Percentiles rank a stretch among this genome's conserved stretches.
These are phyloP conservation scores for Buphagus erythrorhynchus DNA, from an alignment of 2,797 vertebrate genomes.

Conservation along the genomic window DNA sequence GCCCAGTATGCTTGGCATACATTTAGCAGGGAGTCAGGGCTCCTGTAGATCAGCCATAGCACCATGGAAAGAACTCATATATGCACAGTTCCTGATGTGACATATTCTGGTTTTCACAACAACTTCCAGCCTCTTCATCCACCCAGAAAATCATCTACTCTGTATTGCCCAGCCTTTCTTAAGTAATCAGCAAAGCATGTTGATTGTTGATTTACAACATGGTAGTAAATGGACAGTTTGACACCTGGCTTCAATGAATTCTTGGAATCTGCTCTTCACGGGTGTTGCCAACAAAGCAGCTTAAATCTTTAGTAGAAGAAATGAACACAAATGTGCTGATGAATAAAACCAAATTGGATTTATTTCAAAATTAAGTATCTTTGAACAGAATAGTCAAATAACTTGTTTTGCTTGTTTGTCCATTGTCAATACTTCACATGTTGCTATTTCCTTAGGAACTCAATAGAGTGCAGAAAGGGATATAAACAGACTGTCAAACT, in stretches of 20 bases:
- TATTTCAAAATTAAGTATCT: neutral
- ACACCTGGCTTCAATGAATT: neutral
- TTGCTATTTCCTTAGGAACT: neutral
- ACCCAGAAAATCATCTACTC: neutral
- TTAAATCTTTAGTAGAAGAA: neutral
- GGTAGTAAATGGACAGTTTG: neutral
- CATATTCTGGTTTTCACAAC: neutral
- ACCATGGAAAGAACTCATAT: neutral
- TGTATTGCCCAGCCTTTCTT: neutral
- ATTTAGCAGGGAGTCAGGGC: neutral
- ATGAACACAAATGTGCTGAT: neutral
- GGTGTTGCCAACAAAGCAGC: neutral
- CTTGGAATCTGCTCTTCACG: neutral
- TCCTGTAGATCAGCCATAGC: neutral
- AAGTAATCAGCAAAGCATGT: rapidly evolving
- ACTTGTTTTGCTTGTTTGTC: neutral
- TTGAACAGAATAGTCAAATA: neutral
- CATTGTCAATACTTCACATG: neutral
- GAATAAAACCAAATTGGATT: neutral
- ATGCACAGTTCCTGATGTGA: neutral
- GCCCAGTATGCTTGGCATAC: neutral
- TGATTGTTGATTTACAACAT: neutral
- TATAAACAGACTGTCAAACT: neutral
- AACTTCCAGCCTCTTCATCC: neutral
- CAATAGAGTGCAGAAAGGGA: neutral